Base-by-base conservation (phyloP, 2,888 invertebrate species). In the Craniophora ligustri region DNA sequence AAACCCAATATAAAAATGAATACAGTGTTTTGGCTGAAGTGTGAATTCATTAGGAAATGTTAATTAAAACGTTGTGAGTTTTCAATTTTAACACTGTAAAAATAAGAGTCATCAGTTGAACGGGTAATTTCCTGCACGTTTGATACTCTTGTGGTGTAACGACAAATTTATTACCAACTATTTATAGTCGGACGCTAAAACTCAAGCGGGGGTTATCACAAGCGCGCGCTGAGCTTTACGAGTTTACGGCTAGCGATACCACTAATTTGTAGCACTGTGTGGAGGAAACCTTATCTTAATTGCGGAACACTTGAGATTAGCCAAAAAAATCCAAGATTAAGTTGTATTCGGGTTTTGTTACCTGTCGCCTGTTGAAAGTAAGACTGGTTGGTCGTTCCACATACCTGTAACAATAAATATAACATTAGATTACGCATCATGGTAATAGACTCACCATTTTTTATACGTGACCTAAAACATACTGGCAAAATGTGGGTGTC, bases 81-180 rank as follows among this genome's bases (percentile, higher is more conserved):
- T 72, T 80, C 70, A 82, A 82, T 85, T 79, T 73, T 65, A 62
- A 49, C 45, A 35, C 32, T 61, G 68, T 77, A 76, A 76, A 80
- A 75, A 78, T 78, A 78, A 76, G 76, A 71, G 73, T 70, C 70
- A 76, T 70, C 62, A 65, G 63, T 50, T 50, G 51, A 55, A 64
- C 55, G 54, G 51, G 75, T 80, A 79, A 85, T 83, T 81, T 87
- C 87, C 86, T 83, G 86, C 62, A 54, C 64, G 61, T 71, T 72
- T 71, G 72, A 72, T 50, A 47, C 42, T 68, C 35, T 13, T 40
- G 72, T 75, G 71, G 73, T 72, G 65, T 72, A 75, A 61, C 62
- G 84, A 85, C 81, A 79, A 73, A 83, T 86, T 86, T 87, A 86
- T 82, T 81, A 67, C 76, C 45, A 39, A 60, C 77, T 78, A 82